phyloP scores from a whole-genome alignment of 2,888 invertebrate species.

The Tenthredo notha region DNA sequence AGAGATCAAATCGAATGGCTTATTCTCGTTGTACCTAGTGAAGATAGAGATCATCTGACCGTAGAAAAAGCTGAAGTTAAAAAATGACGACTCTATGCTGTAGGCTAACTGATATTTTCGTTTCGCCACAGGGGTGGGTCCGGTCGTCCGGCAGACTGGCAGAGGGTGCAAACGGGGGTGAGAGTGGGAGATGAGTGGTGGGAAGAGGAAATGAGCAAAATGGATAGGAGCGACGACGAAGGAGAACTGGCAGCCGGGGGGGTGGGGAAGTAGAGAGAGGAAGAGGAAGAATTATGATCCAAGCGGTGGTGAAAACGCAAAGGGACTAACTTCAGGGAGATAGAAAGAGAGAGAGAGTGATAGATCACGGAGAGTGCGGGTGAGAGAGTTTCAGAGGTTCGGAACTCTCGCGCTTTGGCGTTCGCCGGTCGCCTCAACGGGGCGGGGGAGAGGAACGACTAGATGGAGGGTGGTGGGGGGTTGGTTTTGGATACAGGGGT shows the following conservation, averaged over 20 bases:
- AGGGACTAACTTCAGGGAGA: slow-evolving; percentile 62
- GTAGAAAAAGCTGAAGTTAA: background rate
- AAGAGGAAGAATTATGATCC: slow-evolving; percentile 69
- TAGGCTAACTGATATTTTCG: slow-evolving; percentile 63
- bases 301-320: slow-evolving; percentile 66
- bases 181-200: slow-evolving; percentile 37
- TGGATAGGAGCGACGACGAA: slow-evolving; percentile 59
- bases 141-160: slow-evolving; percentile 57
- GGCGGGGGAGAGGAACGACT: slow-evolving; percentile 61
- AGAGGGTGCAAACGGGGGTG: slow-evolving; percentile 61
- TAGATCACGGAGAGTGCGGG: slow-evolving; percentile 43
- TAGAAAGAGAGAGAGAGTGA: slow-evolving; percentile 51
- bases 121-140: slow-evolving; percentile 62
- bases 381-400: slow-evolving; percentile 54
- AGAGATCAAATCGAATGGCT: background rate
- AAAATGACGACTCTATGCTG: slow-evolving; percentile 49
- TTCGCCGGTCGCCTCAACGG: slow-evolving; percentile 42
- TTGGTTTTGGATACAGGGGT: slow-evolving; percentile 48
- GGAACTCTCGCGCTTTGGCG: slow-evolving; percentile 44
- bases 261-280: slow-evolving; percentile 61
- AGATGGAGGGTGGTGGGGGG: slow-evolving; percentile 62
- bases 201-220: slow-evolving; percentile 59
- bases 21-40: background rate
- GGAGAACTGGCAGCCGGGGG: slow-evolving; percentile 59
- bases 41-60: background rate